These are phyloP conservation scores for Nomia melanderi DNA, from an alignment of 1,140 invertebrate species.

Conservation along the genomic window DNA sequence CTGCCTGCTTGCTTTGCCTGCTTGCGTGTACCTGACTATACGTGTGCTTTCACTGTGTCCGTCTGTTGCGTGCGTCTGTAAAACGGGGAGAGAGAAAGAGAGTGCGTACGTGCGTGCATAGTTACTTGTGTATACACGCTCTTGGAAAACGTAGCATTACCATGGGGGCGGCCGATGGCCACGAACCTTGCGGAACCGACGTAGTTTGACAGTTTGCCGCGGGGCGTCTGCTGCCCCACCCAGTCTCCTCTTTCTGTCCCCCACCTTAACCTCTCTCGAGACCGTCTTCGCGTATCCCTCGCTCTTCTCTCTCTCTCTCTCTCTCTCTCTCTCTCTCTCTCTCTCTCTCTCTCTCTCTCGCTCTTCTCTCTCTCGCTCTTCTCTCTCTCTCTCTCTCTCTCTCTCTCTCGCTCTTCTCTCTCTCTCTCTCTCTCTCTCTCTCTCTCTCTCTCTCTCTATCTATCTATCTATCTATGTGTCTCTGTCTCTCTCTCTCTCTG, in stretches of 20 bases:
- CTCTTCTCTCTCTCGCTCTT: slow-evolving; percentile 36
- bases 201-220: slow-evolving; percentile 80
- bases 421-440: slow-evolving; percentile 26
- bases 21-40: no score
- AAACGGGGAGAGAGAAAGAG: no score
- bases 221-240: slow-evolving; percentile 78
- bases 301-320: slow-evolving; percentile 23
- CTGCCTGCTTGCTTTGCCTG: no score
- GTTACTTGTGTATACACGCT: slow-evolving; percentile 27
- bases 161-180: slow-evolving; percentile 68
- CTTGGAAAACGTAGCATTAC: slow-evolving; percentile 62
- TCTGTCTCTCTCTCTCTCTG: slow-evolving; percentile 27
- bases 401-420: slow-evolving; percentile 19
- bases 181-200: slow-evolving; percentile 70
- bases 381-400: slow-evolving; percentile 57
- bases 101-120: slow-evolving; percentile 1
- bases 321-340: slow-evolving; percentile 23
- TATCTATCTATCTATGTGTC: no score
- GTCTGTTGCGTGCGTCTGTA: no score
- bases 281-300: slow-evolving; percentile 24
- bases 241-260: slow-evolving; percentile 66
- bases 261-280: slow-evolving; percentile 33
- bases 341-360: slow-evolving; percentile 22
- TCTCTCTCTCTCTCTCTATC: slow-evolving; percentile 22
- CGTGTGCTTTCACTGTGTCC: no score